Evolutionary conservation across 1,140 invertebrate species (phyloP), one percentile per base, ranked within the genome.

Genomic region (Papilio aristodemus): DNA sequence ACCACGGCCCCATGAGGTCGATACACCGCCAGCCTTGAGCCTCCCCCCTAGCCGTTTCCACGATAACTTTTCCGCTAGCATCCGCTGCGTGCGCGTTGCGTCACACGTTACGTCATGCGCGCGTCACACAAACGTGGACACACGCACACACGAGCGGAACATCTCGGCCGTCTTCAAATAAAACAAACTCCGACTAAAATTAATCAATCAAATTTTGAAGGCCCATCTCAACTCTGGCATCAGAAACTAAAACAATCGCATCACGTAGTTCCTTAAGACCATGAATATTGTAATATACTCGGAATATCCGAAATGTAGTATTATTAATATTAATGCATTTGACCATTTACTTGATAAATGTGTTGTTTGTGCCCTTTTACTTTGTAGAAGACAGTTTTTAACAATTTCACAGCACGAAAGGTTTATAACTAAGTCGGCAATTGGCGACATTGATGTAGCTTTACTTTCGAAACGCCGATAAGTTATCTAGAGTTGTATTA

Each of bases 61-160:
- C 58, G 58, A 60, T 60, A 58, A 58, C 54, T 60, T 60, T 60
- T 60, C 58, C 58, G 58, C 58, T 38, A 38, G 58, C 58, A 58
- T 58, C 54, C 54, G 58, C 58, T 60, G 58, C 58, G 58, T 37
- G 58, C 27, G 32, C 14, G 58, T 60, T 36, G 32, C 58, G 58
- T 60, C 58, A 60, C 32, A 32, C 32, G 32, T 38, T 60, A 60
- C 58, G 58, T 60, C 58, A 36, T 8, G 4, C 58, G 58, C 32
- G 14, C 57, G 57, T 36, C 57, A 36, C 22, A 13, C n/a, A 7
- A 58, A 32, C 13, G 57, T 58, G 57, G 57, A 58, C 22, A 58
- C 11, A 58, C 10, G 9, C 10, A 41, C 9, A 14, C 50, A 22
- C 25, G 10, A 19, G 46, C 46, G 9, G 46, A 50, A 17, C 10